phyloP scores from a whole-genome alignment of 2,797 vertebrate species.

The Alcedo quadribrachys region DNA sequence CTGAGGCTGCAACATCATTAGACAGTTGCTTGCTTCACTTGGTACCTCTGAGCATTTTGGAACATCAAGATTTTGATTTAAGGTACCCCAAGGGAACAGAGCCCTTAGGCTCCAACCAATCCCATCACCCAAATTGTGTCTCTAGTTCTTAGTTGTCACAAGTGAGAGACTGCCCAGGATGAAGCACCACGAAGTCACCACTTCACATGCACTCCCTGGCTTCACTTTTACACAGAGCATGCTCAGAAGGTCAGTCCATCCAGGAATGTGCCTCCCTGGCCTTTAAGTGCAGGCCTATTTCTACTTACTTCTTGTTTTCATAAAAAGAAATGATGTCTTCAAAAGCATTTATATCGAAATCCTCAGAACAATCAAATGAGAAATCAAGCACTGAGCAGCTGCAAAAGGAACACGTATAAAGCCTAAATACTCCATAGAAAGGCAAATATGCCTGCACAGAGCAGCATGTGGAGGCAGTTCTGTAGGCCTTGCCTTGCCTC shows the following conservation, averaged over 20 bases:
- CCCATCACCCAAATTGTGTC: neutral
- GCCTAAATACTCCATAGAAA: constrained; percentile 24
- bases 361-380: constrained; percentile 93
- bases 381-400: constrained; percentile 88
- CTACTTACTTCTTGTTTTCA: constrained; percentile 92
- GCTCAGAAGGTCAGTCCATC: constrained; percentile 31
- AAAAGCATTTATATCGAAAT: constrained; percentile 87
- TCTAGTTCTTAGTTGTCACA: neutral
- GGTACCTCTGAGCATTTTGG: neutral
- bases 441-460: neutral
- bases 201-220: neutral
- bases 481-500: neutral
- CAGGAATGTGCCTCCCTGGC: constrained; percentile 70
- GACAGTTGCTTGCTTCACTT: neutral
- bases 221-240: neutral
- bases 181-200: neutral
- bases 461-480: neutral
- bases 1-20: neutral
- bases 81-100: neutral
- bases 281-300: constrained; percentile 56
- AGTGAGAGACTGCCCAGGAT: neutral
- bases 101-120: neutral
- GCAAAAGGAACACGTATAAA: constrained; percentile 76
- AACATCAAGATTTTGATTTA: neutral
- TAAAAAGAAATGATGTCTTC: constrained; percentile 92